Evolutionary conservation across 37 sponge, comb jelly and placozoan genomes (phyloP).

Genomic region (Halisarca cf. caerulea): DNA sequence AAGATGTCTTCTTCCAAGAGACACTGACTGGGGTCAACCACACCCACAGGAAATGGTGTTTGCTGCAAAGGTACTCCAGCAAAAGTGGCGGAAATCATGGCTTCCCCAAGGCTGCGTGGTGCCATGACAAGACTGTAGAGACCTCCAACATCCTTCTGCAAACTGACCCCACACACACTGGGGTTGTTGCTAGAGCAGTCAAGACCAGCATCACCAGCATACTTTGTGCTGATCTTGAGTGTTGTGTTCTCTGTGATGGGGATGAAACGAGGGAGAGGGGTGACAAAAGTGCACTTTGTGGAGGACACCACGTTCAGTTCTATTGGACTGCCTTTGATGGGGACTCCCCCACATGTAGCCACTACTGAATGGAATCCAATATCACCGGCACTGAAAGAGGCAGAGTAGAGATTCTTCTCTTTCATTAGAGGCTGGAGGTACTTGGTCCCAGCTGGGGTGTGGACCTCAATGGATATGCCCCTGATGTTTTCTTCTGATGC

Average conservation of each 20-base stretch:
- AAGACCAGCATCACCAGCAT: conserved; percentile 38
- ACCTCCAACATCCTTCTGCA: conserved; percentile 10
- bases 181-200: conserved; percentile 20
- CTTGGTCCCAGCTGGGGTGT: conserved; percentile 9
- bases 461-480: conserved; percentile 10
- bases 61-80: conserved; percentile 56
- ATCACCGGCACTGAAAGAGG: conserved; percentile 7
- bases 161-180: neutral
- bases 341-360: conserved; percentile 49
- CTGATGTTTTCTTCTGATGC: conserved; percentile 13
- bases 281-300: conserved; percentile 55
- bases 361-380: conserved; percentile 48
- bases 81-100: conserved; percentile 37
- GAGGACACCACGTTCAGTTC: conserved; percentile 72
- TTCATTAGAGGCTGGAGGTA: conserved; percentile 30
- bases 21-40: conserved; percentile 64
- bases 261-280: conserved; percentile 16
- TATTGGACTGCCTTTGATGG: conserved; percentile 74
- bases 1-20: conserved; percentile 37
- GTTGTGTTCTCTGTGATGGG: conserved; percentile 26
- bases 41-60: conserved; percentile 56
- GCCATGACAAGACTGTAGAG: neutral
- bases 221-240: conserved; percentile 46
- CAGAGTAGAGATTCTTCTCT: conserved; percentile 1
- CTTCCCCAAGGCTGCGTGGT: conserved; percentile 36